Percentiles rank a stretch among this genome's conserved stretches.
Conservation (phyloP, 2,888 invertebrate genomes). For the Abrostola tripartita region DNA sequence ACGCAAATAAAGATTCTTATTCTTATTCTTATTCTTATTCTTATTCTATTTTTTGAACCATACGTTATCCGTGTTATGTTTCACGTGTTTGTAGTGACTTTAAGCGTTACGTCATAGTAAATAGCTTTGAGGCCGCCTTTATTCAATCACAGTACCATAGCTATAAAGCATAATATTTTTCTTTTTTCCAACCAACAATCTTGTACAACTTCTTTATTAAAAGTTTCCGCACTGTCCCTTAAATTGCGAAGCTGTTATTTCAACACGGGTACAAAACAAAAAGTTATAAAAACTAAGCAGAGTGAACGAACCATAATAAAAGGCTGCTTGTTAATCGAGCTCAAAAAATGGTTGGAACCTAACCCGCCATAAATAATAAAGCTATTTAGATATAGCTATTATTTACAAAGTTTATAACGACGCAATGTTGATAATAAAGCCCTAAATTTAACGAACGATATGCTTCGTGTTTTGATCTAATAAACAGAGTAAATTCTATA, state of each 20-base stretch:
- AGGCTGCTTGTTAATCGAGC: slow-evolving; percentile 22
- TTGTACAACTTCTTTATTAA: slow-evolving; percentile 22
- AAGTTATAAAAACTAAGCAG: slow-evolving; percentile 39
- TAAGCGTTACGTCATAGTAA: slow-evolving; percentile 12
- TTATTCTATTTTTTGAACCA: neutral
- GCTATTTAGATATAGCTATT: slow-evolving; percentile 22
- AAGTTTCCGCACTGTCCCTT: slow-evolving; percentile 18
- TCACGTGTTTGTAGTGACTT: slow-evolving; percentile 3
- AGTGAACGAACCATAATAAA: slow-evolving; percentile 27
- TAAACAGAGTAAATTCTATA: slow-evolving; percentile 39
- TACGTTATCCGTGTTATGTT: slow-evolving; percentile 4
- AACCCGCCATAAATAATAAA: slow-evolving; percentile 11
- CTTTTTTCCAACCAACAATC: slow-evolving; percentile 6
- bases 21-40: no score
- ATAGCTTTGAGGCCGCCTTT: neutral
- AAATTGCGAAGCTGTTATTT: slow-evolving; percentile 36
- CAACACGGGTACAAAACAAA: slow-evolving; percentile 41
- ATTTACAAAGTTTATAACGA: slow-evolving; percentile 30
- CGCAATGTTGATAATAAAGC: slow-evolving; percentile 13
- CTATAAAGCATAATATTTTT: slow-evolving; percentile 2
- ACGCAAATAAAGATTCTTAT: no score
- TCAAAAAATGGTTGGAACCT: slow-evolving; percentile 23
- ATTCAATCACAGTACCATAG: slow-evolving; percentile 11
- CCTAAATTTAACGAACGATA: slow-evolving; percentile 39
- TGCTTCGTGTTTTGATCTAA: slow-evolving; percentile 35